A percentile compares a stretch with the other conserved stretches of the same genome.
Evolutionary conservation across 2,888 invertebrate species (phyloP).

Genomic region (Arge pagana): DNA sequence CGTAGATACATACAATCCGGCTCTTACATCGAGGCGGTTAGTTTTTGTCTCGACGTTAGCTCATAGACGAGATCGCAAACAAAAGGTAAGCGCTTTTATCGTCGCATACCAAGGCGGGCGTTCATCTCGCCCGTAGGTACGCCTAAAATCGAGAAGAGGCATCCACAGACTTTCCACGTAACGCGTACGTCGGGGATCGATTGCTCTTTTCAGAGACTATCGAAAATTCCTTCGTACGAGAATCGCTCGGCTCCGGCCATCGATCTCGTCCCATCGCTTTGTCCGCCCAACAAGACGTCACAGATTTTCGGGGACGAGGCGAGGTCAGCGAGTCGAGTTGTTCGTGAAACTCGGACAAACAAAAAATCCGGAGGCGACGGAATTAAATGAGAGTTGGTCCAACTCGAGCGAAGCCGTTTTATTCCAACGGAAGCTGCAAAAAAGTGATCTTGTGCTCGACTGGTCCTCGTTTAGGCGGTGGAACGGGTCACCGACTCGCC

Average conservation of each 20-base stretch:
- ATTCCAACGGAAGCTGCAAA: neutral
- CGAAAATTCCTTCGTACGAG: neutral
- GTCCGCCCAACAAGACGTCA: too few species aligned
- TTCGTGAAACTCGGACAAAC: too few species aligned
- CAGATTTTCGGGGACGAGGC: too few species aligned
- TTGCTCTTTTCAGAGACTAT: too few species aligned
- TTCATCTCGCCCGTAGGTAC: slow-evolving; percentile 9
- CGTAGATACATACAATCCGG: too few species aligned
- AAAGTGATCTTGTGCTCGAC: neutral
- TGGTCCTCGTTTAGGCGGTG: neutral
- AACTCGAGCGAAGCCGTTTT: too few species aligned
- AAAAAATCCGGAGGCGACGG: too few species aligned
- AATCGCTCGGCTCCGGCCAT: neutral
- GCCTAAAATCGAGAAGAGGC: too few species aligned
- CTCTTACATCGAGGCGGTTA: slow-evolving; percentile 4
- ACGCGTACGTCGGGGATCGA: too few species aligned
- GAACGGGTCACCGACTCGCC: neutral
- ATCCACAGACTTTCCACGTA: too few species aligned
- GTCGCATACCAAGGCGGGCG: slow-evolving; percentile 1
- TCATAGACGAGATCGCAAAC: neutral
- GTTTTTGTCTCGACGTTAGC: slow-evolving; percentile 1
- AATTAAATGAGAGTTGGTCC: too few species aligned
- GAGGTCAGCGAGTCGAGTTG: too few species aligned
- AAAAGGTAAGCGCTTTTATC: neutral
- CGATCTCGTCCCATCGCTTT: neutral